Evolutionary conservation across 53 echinoderm and acorn worm species (phyloP).

Genomic region (Paelopatides confundens): DNA sequence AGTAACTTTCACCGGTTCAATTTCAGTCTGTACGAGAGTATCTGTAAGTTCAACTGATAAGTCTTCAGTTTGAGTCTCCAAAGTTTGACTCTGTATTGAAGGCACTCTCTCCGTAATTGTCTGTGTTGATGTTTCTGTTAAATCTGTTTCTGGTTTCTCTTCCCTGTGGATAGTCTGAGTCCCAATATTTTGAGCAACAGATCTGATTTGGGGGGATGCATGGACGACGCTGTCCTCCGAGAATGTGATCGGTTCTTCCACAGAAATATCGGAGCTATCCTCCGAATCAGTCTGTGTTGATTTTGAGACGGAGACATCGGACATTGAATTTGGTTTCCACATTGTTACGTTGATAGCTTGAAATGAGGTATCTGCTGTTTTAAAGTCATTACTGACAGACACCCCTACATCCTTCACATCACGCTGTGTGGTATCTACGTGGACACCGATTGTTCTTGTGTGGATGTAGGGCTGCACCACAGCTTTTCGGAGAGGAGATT

Average conservation of each 20-base stretch:
- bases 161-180: background rate
- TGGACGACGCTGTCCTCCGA: background rate
- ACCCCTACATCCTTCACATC: slow-evolving; percentile 20
- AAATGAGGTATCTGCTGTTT: background rate
- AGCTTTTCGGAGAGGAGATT: background rate
- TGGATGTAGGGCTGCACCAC: slow-evolving; percentile 22
- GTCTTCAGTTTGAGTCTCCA: slow-evolving; percentile 35
- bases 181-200: background rate
- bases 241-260: background rate
- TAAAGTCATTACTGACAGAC: background rate
- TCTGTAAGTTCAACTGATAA: background rate
- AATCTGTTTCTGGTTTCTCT: background rate
- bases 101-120: background rate
- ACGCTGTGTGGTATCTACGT: background rate
- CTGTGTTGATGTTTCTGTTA: background rate
- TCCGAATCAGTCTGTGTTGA: slow-evolving; percentile 24
- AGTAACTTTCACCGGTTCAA: slow-evolving; percentile 10
- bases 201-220: background rate
- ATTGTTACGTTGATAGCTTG: slow-evolving; percentile 31
- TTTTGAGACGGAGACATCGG: background rate
- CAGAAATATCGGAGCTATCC: background rate
- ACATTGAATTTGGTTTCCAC: slow-evolving; percentile 27
- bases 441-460: slow-evolving; percentile 26
- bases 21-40: background rate
- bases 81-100: background rate